These are phyloP conservation scores for Rhinatrema bivittatum DNA, from an alignment of 2,797 vertebrate species.

Conservation along the genomic window DNA sequence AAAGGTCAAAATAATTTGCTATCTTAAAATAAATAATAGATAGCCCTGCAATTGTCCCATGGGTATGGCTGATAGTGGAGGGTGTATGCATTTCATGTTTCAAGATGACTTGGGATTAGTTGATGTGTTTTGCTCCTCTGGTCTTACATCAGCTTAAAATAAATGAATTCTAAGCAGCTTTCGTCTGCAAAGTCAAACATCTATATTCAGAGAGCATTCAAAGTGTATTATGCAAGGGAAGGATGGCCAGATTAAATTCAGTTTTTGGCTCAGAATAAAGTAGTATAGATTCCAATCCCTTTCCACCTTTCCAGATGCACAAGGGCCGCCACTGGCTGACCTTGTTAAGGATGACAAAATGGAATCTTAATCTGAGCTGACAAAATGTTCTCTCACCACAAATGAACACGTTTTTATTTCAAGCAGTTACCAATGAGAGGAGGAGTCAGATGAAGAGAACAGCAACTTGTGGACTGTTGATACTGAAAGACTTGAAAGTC, in stretches of 20 bases:
- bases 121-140: too few relatives aligned
- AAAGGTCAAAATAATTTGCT: too few relatives aligned
- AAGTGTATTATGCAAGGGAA: slow-evolving; percentile 9
- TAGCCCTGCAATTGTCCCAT: too few relatives aligned
- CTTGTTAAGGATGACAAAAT: slow-evolving; percentile 21
- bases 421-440: slow-evolving; percentile 9
- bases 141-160: too few relatives aligned
- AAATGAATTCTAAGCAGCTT: too few relatives aligned
- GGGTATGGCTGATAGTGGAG: too few relatives aligned
- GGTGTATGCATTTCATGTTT: too few relatives aligned
- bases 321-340: slow-evolving; percentile 4
- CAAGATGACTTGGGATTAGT: too few relatives aligned
- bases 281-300: slow-evolving; percentile 18
- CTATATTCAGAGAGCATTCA: slow-evolving; percentile 22
- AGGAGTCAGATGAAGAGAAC: slow-evolving; percentile 6
- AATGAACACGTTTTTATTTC: slow-evolving; percentile 35
- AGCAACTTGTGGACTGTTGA: slow-evolving; percentile 25
- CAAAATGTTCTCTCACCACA: slow-evolving; percentile 36
- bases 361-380: slow-evolving; percentile 27
- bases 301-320: slow-evolving; percentile 15
- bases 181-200: slow-evolving; percentile 18
- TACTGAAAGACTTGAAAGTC: slow-evolving; percentile 19
- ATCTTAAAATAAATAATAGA: too few relatives aligned
- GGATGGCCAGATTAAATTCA: slow-evolving; percentile 24
- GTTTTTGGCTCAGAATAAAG: slow-evolving; percentile 27